Conservation (phyloP, 2,113 vertebrate species). For the Struthio camelus region DNA sequence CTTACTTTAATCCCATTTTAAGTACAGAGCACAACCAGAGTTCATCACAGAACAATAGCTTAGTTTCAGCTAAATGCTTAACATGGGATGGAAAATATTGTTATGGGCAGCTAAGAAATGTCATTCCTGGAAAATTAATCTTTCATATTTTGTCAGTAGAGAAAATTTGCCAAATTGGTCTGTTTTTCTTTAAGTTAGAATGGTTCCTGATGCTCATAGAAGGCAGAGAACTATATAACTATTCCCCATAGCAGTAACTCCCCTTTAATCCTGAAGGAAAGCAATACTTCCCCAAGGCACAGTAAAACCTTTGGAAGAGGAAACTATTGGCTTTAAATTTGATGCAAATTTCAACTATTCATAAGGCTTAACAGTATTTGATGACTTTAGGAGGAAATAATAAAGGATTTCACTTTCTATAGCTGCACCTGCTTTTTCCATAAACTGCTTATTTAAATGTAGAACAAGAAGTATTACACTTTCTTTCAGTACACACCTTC, state of each 20-base stretch:
- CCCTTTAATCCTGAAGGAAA: not conserved
- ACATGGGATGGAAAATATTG: not conserved
- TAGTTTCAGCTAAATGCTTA: not conserved
- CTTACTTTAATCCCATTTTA: fast-evolving
- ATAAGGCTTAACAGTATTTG: not conserved
- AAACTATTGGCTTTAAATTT: slow-evolving; percentile 1
- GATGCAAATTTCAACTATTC: not conserved
- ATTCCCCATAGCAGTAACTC: not conserved
- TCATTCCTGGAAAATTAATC: not conserved
- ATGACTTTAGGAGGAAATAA: not conserved
- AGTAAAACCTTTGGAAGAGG: not conserved
- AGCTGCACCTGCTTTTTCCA: not conserved
- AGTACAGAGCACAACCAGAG: not conserved
- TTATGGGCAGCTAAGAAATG: not conserved
- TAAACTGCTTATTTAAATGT: not conserved
- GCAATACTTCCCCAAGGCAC: not conserved
- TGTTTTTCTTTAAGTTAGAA: not conserved
- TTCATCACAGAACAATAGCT: not conserved
- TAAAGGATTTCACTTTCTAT: not conserved
- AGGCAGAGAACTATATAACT: not conserved
- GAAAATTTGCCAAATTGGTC: not conserved
- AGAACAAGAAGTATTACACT: not conserved
- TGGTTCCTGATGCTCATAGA: not conserved
- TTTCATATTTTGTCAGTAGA: not conserved
- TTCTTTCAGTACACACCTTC: not conserved